Base-by-base conservation (phyloP, 2,797 vertebrate species). In the Pangasius krempfi region DNA sequence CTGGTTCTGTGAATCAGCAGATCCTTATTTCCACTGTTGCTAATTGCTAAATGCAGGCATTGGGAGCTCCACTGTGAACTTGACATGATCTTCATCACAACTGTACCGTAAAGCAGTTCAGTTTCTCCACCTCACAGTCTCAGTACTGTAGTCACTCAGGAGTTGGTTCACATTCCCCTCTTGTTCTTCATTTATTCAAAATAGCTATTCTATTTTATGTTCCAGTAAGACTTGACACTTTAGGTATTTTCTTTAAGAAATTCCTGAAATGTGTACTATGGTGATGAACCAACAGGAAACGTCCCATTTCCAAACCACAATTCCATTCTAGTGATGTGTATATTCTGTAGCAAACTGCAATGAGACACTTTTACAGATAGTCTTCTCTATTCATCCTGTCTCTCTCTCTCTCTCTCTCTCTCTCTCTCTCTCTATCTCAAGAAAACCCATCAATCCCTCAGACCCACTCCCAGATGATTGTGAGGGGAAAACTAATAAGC, bases 161-260 rank as follows among this genome's bases (percentile, higher is more conserved):
- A 47, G 8, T 54, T 0, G 20, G 25, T 68, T 52, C 62, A 30
- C n/a, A 30, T 27, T n/a, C 44, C 27, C 30, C n/a, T 83, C 25
- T 60, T 83, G 80, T 83, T 83, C n/a, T 84, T n/a, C 18, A 64
- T 84, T n/a, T 47, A 68, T 84, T n/a, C n/a, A n/a, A n/a, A n/a
- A n/a, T n/a, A n/a, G 27, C 62, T 64, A 37, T 7, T 37, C 16
- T 70, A 4, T 64, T 64, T n/a, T 64, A n/a, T 10, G 4, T n/a
- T 3, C 27, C 68, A 37, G 33, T 30, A 30, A 33, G 27, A 33
- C 6, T 70, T 16, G 14, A 70, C 14, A 70, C 9, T 37, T 70
- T 16, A 68, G 66, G 33, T 14, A 7, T 20, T 58, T 58, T 58
- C 56, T 27, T 62, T 62, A 62, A n/a, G 62, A n/a, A 30, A 14